These are phyloP conservation scores for Buteo buteo DNA, from an alignment of 2,113 vertebrate genomes.

Conservation along the genomic window DNA sequence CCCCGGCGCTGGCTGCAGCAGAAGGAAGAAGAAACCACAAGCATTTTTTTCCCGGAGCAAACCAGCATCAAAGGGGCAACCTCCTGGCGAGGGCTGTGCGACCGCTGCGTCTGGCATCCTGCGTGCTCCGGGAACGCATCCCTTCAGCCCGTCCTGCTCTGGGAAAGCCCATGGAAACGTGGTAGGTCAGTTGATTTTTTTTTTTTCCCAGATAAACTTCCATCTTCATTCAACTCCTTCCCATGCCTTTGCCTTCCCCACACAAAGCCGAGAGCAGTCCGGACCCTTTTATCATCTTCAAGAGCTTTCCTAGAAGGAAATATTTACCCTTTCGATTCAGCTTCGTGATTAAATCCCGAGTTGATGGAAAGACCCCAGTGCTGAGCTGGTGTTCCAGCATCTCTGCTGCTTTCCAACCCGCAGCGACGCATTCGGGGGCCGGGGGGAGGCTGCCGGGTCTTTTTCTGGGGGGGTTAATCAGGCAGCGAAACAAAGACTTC, in stretches of 20 bases:
- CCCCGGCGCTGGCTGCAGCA: background rate
- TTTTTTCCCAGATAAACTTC: background rate
- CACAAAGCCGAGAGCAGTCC: background rate
- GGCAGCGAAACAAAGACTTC: background rate
- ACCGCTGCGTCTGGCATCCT: background rate
- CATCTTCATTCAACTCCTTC: background rate
- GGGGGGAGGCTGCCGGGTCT: background rate
- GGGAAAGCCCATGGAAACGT: background rate
- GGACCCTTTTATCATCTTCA: background rate
- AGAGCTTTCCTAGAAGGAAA: background rate
- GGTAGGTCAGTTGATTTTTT: background rate
- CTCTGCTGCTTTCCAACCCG: background rate
- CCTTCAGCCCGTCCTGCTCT: background rate
- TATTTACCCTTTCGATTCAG: background rate
- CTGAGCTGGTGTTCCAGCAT: background rate
- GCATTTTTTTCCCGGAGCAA: background rate
- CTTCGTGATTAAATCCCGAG: background rate
- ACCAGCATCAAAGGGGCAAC: background rate
- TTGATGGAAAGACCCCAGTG: background rate
- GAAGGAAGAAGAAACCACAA: background rate
- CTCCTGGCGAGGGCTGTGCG: background rate
- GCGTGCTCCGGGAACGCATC: rapidly evolving
- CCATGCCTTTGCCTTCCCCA: background rate
- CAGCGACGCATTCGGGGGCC: rapidly evolving
- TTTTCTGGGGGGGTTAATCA: background rate